Evolutionary conservation across 1,140 invertebrate genomes (phyloP).

Genomic region (Diorhabda carinulata): DNA sequence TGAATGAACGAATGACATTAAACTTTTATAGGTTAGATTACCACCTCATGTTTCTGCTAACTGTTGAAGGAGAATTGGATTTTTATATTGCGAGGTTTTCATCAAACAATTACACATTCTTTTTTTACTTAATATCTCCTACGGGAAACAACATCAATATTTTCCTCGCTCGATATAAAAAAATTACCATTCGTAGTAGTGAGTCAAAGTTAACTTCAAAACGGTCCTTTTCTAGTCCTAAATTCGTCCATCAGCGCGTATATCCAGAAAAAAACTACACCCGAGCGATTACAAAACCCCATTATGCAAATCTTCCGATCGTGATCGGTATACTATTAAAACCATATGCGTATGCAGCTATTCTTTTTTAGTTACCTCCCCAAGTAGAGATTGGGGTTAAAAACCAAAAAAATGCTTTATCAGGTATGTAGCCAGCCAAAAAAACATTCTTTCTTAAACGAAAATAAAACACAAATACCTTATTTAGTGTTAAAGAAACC

Average conservation of each 20-base stretch:
- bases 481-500: too few species aligned
- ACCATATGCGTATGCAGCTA: constrained; percentile 5
- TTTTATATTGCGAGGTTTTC: too few species aligned
- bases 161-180: background rate
- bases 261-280: constrained; percentile 1
- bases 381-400: background rate
- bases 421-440: too few species aligned
- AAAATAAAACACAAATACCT: too few species aligned
- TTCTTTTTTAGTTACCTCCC: constrained; percentile 11
- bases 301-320: constrained; percentile 12
- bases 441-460: too few species aligned
- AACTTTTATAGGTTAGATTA: too few species aligned
- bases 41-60: too few species aligned
- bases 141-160: background rate
- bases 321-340: constrained; percentile 14
- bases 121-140: background rate
- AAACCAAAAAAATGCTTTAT: too few species aligned
- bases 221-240: background rate
- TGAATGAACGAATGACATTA: too few species aligned
- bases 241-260: constrained; percentile 1
- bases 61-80: too few species aligned
- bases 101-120: too few species aligned
- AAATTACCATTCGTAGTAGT: background rate
- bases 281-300: constrained; percentile 8
- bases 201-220: background rate